Evolutionary conservation across 2,113 vertebrate species (phyloP).

Genomic region (Thymallus thymallus): DNA sequence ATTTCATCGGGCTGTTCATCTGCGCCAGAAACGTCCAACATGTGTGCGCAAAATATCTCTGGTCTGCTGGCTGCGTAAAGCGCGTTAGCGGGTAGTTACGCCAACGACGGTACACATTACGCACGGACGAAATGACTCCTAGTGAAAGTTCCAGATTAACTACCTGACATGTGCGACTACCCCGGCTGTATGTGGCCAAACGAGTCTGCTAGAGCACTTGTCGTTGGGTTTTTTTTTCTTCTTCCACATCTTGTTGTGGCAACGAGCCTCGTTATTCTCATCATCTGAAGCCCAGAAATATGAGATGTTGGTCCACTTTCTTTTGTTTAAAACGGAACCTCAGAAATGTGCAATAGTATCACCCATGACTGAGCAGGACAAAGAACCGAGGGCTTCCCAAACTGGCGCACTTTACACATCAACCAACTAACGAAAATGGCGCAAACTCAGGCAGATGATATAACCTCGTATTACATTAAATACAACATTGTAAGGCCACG

Average conservation of each 20-base stretch:
- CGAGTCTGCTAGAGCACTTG: constrained; percentile 66
- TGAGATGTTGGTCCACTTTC: not conserved
- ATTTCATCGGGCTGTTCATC: not conserved
- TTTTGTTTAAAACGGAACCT: not conserved
- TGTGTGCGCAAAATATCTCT: not conserved
- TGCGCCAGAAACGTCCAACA: not conserved
- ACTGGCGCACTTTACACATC: constrained; percentile 73
- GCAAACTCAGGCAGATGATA: constrained; percentile 63
- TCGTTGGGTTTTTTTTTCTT: constrained; percentile 32
- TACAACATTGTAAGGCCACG: not conserved
- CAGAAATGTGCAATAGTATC: not conserved
- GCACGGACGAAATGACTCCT: not conserved
- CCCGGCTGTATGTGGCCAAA: constrained; percentile 54
- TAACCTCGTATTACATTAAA: constrained; percentile 31
- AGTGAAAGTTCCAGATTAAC: constrained; percentile 12
- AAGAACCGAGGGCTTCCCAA: constrained; percentile 66
- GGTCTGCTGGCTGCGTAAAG: not conserved
- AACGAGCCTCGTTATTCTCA: not conserved
- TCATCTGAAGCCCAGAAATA: not conserved
- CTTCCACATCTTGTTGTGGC: constrained; percentile 38
- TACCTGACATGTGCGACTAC: constrained; percentile 64
- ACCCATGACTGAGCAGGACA: constrained; percentile 67
- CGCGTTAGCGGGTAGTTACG: too few species aligned
- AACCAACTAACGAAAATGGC: constrained; percentile 72
- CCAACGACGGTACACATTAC: too few species aligned